phyloP scores from a whole-genome alignment of 92 coral and sea anemone species.

The Plumapathes pennacea region DNA sequence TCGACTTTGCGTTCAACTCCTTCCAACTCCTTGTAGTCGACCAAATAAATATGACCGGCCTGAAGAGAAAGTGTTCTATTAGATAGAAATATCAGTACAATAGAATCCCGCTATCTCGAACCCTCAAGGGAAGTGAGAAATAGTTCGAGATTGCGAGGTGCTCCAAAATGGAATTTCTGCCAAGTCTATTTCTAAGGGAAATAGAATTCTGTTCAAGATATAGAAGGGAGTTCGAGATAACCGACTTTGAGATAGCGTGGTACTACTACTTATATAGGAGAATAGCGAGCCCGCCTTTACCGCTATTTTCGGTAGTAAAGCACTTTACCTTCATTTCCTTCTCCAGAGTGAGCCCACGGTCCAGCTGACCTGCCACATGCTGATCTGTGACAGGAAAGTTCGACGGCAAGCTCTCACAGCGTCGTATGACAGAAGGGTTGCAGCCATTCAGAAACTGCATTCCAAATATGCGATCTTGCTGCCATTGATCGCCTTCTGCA shows the following conservation, averaged over 20 bases:
- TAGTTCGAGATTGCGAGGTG: no score
- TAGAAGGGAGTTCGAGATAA: no score
- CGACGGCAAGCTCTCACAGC: slow-evolving; percentile 21
- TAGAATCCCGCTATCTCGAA: no score
- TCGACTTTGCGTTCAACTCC: slow-evolving; percentile 28
- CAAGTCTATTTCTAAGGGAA: no score
- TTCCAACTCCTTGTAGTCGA: slow-evolving; percentile 45
- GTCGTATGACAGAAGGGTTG: slow-evolving; percentile 44
- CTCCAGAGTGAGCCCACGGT: slow-evolving; percentile 11
- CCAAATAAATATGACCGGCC: slow-evolving; percentile 59
- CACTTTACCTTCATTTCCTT: slow-evolving; percentile 24
- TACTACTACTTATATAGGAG: no score
- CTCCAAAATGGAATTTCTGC: no score
- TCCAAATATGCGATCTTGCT: slow-evolving; percentile 46
- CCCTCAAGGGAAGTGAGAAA: no score
- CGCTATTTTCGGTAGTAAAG: no score
- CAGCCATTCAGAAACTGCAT: slow-evolving; percentile 59
- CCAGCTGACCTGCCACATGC: slow-evolving; percentile 16
- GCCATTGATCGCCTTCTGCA: slow-evolving; percentile 32
- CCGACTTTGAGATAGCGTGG: no score
- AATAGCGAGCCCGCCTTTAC: no score
- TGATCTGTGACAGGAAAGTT: slow-evolving; percentile 43
- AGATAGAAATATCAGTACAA: no score
- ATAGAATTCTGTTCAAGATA: no score
- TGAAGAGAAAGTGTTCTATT: neutral